phyloP scores from a whole-genome alignment of 2,888 invertebrate species.

The Ectemnius cavifrons region DNA sequence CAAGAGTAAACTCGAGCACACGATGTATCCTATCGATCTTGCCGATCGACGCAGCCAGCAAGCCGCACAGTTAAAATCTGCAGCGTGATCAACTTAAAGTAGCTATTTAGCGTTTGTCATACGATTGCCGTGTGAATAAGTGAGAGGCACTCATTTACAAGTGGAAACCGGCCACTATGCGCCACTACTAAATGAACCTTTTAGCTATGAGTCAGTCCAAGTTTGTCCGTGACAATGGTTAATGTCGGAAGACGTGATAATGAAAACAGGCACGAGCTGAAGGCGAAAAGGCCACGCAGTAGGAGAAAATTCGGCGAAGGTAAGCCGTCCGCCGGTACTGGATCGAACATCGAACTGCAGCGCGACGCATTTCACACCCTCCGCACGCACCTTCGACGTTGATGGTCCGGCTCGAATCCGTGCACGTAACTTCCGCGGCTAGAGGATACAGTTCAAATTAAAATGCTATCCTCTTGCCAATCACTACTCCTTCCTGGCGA shows the following conservation, averaged over 20 bases:
- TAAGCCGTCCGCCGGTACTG: slow-evolving; percentile 48
- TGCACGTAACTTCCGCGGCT: slow-evolving; percentile 40
- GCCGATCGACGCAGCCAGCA: not conserved
- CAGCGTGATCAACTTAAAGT: too few species aligned
- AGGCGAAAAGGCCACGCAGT: slow-evolving; percentile 17
- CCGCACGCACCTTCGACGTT: slow-evolving; percentile 43
- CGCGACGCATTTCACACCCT: slow-evolving; percentile 61
- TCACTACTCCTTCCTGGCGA: too few species aligned
- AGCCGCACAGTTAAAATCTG: too few species aligned
- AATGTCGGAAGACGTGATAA: slow-evolving; percentile 5
- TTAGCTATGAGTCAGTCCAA: too few species aligned
- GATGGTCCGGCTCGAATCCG: slow-evolving; percentile 4
- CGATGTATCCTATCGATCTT: not conserved
- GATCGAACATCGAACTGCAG: slow-evolving; percentile 61
- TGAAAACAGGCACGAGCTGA: not conserved
- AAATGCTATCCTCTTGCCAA: not conserved
- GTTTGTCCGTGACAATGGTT: too few species aligned
- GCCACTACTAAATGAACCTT: too few species aligned
- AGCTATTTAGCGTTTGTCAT: too few species aligned
- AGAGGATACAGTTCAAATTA: slow-evolving; percentile 46
- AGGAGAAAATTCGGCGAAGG: slow-evolving; percentile 42
- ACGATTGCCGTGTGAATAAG: too few species aligned
- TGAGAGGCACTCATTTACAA: too few species aligned
- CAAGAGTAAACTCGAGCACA: slow-evolving; percentile 25
- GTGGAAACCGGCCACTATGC: too few species aligned